phyloP scores from a whole-genome alignment of 2,113 vertebrate genomes.

The Vanacampus margaritifer region DNA sequence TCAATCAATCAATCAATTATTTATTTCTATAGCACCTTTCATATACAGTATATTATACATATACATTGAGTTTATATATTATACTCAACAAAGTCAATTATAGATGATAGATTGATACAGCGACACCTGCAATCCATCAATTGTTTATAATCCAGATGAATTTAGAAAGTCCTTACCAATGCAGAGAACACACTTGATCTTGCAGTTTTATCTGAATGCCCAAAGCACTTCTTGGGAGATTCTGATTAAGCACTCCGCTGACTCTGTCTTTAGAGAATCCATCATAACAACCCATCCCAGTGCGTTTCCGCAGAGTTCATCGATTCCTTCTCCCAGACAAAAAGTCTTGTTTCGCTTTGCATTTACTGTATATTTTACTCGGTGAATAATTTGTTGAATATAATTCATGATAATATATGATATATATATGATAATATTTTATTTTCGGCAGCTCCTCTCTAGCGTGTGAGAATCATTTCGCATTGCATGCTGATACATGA shows the following conservation, averaged over 20 bases:
- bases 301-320: conserved; percentile 15
- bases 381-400: background rate
- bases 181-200: conserved; percentile 8
- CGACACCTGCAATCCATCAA: background rate
- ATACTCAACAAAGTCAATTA: too few relatives aligned
- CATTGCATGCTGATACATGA: conserved; percentile 20
- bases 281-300: conserved; percentile 2
- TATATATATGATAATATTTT: background rate
- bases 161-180: background rate
- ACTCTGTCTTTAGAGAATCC: conserved; percentile 1
- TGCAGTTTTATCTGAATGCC: conserved; percentile 29
- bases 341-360: background rate
- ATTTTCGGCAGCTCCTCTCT: conserved; percentile 5
- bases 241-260: conserved; percentile 6
- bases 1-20: too few relatives aligned
- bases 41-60: too few relatives aligned
- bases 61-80: too few relatives aligned
- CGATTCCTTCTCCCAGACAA: background rate
- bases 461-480: conserved; percentile 20
- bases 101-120: background rate
- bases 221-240: background rate
- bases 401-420: conserved; percentile 1
- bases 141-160: conserved; percentile 17
- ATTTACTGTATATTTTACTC: background rate
- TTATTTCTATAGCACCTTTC: too few relatives aligned